Percentiles rank a stretch among this genome's conserved stretches.
phyloP scores from a whole-genome alignment of 2,797 vertebrate genomes.

The Oreochromis mossambicus region DNA sequence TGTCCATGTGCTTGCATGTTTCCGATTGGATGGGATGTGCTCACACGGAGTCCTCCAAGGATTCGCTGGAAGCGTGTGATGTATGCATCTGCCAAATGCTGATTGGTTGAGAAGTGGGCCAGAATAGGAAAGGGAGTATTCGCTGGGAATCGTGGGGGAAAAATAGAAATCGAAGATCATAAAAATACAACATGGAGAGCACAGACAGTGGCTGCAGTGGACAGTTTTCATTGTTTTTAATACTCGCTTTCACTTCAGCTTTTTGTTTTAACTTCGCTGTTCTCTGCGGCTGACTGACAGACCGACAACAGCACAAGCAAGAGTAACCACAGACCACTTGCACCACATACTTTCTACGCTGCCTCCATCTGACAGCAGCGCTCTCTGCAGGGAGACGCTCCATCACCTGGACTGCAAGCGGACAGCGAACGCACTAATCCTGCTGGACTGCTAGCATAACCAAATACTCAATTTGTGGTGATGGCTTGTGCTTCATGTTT shows the following conservation, averaged over 20 bases:
- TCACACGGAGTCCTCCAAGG: background rate
- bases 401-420: background rate
- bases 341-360: background rate
- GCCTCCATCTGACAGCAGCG: background rate
- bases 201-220: background rate
- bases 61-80: background rate
- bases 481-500: background rate
- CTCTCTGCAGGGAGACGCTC: background rate
- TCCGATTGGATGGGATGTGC: background rate
- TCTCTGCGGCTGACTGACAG: background rate
- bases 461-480: background rate
- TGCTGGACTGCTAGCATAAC: background rate
- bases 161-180: background rate
- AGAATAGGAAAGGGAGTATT: background rate
- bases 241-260: background rate
- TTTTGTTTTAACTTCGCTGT: background rate
- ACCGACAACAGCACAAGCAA: background rate
- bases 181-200: background rate
- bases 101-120: background rate
- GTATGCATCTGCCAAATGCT: background rate
- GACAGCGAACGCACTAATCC: background rate
- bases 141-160: rapidly evolving
- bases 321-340: background rate
- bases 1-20: background rate
- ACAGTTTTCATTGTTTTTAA: background rate